Conservation (phyloP, 1,140 invertebrate genomes). For the Papilio glaucus region DNA sequence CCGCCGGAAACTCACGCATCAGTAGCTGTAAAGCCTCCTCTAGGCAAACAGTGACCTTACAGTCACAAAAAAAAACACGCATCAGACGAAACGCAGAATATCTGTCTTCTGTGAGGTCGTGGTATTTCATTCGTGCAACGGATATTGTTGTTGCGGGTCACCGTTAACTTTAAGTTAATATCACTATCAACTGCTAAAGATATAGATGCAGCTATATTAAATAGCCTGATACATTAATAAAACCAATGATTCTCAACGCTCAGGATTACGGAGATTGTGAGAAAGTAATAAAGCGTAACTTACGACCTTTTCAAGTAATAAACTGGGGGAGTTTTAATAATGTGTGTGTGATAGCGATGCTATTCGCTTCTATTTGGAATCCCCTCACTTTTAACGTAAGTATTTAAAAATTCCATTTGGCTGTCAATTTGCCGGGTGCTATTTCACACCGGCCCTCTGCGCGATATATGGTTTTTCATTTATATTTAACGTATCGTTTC, state of each 20-base stretch:
- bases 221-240: conserved; percentile 5
- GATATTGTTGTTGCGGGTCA: too few species aligned
- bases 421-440: conserved; percentile 22
- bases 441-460: conserved; percentile 15
- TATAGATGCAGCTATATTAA: neutral
- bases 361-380: conserved; percentile 9
- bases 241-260: conserved; percentile 15
- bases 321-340: conserved; percentile 21
- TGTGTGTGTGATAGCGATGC: conserved; percentile 10
- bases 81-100: too few species aligned
- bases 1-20: too few species aligned
- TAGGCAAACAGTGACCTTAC: too few species aligned
- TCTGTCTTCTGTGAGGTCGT: too few species aligned
- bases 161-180: too few species aligned
- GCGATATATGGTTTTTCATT: conserved; percentile 13
- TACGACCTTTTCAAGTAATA: conserved; percentile 23
- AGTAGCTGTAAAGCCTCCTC: too few species aligned
- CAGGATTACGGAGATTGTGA: conserved; percentile 19
- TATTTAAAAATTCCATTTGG: conserved; percentile 26
- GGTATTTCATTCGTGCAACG: too few species aligned
- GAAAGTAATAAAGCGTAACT: conserved; percentile 27
- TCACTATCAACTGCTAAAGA: too few species aligned
- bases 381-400: conserved; percentile 21
- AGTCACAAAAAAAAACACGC: too few species aligned
- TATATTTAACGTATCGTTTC: conserved; percentile 26